Base-by-base conservation (phyloP, 2,113 vertebrate species). In the Smithornis capensis region DNA sequence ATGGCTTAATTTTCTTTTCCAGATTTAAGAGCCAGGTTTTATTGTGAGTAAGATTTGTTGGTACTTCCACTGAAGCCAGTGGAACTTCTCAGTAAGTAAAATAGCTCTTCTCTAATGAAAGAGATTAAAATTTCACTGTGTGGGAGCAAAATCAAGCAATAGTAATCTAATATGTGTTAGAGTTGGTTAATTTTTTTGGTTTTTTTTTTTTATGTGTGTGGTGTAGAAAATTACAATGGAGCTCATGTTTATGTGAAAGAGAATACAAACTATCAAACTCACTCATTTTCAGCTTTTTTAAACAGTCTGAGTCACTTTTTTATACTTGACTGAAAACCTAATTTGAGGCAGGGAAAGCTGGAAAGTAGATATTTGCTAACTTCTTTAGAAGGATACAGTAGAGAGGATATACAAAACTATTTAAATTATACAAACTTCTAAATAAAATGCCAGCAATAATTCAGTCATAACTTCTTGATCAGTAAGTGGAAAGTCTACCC, bases 401-500 rank as follows among this genome's bases (percentile, higher is more conserved):
- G n/a, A 29, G 47, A 82, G n/a, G 19, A 44, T 76, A 15, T 77
- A 89, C 83, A 96, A 64, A 92, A 50, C 19, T 82, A 92, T 94
- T 97, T 95, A 92, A 97, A 96, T 96, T 96, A 96, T 95, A 96
- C 78, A 95, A 55, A 60, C 55, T 96, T 96, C 92, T 91, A 52
- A 95, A 77, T 91, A 96, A 97, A 64, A 83, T 93, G 29, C 53
- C 63, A 94, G 84, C 44, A 90, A 88, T 94, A 96, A 94, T 94
- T 97, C 78, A 91, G 44, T 96, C 82, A 44, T 93, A 93, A 90
- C 49, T 85, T 96, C 45, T 92, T 95, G 92, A 97, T 97, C 94
- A 93, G 40, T 79, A 97, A 95, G 33, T 91, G 63, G 62, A 96
- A 97, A 97, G 35, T 71, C 22, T 37, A 38, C 33, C 47, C 92